A percentile compares a stretch with the other conserved stretches of the same genome.
Evolutionary conservation across 2,888 invertebrate species (phyloP).

Genomic region (Thereva unica): DNA sequence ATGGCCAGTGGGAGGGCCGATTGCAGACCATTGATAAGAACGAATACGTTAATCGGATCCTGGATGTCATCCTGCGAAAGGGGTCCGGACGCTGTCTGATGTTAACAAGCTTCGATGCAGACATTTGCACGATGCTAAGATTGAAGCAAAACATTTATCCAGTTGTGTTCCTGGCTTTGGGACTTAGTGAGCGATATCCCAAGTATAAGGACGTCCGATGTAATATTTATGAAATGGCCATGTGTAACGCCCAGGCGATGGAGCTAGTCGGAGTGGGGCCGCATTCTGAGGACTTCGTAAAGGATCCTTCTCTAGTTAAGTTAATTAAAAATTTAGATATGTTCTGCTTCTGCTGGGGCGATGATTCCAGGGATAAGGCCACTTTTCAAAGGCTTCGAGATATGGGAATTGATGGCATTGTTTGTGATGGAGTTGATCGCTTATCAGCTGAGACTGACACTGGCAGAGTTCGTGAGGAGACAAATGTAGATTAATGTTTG

Average conservation of each 20-base stretch:
- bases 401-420: slow-evolving; percentile 88
- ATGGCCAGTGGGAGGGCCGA: slow-evolving; percentile 81
- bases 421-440: slow-evolving; percentile 86
- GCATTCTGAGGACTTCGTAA: slow-evolving; percentile 85
- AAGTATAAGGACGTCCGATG: slow-evolving; percentile 84
- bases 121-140: slow-evolving; percentile 89
- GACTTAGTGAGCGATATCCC: slow-evolving; percentile 67
- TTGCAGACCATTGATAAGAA: slow-evolving; percentile 83
- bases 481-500: neutral
- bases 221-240: slow-evolving; percentile 75
- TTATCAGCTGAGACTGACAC: slow-evolving; percentile 40
- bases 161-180: slow-evolving; percentile 88
- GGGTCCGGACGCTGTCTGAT: slow-evolving; percentile 85
- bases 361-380: slow-evolving; percentile 83
- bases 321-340: slow-evolving; percentile 76
- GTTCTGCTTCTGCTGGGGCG: slow-evolving; percentile 94
- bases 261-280: slow-evolving; percentile 87
- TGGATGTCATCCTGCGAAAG: slow-evolving; percentile 79
- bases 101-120: slow-evolving; percentile 94
- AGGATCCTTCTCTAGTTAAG: slow-evolving; percentile 73
- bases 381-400: slow-evolving; percentile 83
- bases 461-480: slow-evolving; percentile 15
- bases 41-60: slow-evolving; percentile 81
- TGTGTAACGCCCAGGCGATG: slow-evolving; percentile 78
- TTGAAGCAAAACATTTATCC: slow-evolving; percentile 97